Base-by-base conservation (phyloP, 2,113 vertebrate genomes). In the Gulo gulo region DNA sequence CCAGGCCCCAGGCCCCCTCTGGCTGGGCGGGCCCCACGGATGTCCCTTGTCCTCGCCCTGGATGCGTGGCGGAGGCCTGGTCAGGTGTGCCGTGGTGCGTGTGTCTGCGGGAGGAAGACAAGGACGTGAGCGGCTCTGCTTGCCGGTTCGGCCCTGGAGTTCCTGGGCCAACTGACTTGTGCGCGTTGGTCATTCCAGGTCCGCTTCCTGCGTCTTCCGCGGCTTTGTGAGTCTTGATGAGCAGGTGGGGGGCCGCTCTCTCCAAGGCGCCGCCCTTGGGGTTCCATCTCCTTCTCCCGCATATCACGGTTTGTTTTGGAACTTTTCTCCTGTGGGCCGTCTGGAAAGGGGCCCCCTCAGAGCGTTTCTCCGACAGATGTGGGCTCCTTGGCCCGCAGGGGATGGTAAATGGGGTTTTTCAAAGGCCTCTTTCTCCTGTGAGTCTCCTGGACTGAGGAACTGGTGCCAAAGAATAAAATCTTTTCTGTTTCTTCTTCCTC, bases 281-380 rank as follows among this genome's bases (percentile, higher is more conserved):
- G 15, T 67, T n/a, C 73, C 7, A 1, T 29, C 39, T 45, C 7
- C 15, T 8, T 45, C 16, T 2, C 21, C 11, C 0, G 4, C 20
- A 5, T 6, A 21, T 18, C 4, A 14, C 1, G 1, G 12, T 15
- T 9, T 4, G 13, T 13, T 63, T 69, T 26, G 88, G 52, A 79
- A 12, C 36, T 9, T 73, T 88, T 2, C 29, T 69, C 61, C 31
- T 2, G 0, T 4, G 23, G 0, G 10, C 10, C 10, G 0, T 36
- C 31, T 7, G 16, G 7, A 12, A 34, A 29, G 26, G 31, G 9
- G 4, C 24, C 0, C 20, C 4, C 0, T n/a, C 39, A 21, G 52
- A n/a, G 57, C 9, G 12, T 12, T 42, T 73, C 55, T 52, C 39
- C 7, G 11, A 21, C 1, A 24, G 10, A 21, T 24, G 13, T 16